A percentile compares a stretch with the other conserved stretches of the same genome.
Evolutionary conservation across 2,888 invertebrate species (phyloP).

Genomic region (Trachelus stipa): DNA sequence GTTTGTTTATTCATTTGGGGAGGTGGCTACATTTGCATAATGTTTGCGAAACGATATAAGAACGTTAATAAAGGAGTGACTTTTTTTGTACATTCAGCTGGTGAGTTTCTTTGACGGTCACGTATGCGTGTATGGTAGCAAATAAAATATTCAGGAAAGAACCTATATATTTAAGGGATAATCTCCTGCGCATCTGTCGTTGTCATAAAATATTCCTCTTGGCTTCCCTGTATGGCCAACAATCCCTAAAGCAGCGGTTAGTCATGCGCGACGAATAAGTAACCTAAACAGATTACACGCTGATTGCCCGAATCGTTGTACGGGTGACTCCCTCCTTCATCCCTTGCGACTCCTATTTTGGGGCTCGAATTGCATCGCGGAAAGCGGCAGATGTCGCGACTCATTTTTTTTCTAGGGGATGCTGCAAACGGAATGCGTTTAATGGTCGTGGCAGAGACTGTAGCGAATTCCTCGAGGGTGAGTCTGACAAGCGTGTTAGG

Average conservation of each 20-base stretch:
- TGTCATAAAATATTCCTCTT: slow-evolving; percentile 51
- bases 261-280: slow-evolving; percentile 57
- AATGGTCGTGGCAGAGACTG: slow-evolving; percentile 41
- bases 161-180: slow-evolving; percentile 42
- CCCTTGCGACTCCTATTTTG: neutral
- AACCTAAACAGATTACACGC: slow-evolving; percentile 61
- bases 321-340: slow-evolving; percentile 2
- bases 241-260: slow-evolving; percentile 45
- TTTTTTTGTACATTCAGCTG: too few species aligned
- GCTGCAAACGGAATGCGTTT: slow-evolving; percentile 46
- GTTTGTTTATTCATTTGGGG: too few species aligned
- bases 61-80: too few species aligned
- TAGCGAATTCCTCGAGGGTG: slow-evolving; percentile 38
- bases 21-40: too few species aligned
- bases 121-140: neutral
- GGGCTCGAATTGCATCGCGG: slow-evolving; percentile 5
- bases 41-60: too few species aligned
- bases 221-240: slow-evolving; percentile 14
- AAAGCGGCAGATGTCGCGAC: slow-evolving; percentile 53
- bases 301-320: slow-evolving; percentile 44
- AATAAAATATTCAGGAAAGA: slow-evolving; percentile 45
- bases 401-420: slow-evolving; percentile 40
- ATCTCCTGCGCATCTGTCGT: slow-evolving; percentile 53
- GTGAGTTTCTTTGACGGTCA: too few species aligned
- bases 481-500: neutral